These are phyloP conservation scores for Cheilosia impressa DNA, from an alignment of 2,888 invertebrate genomes.

Conservation along the genomic window DNA sequence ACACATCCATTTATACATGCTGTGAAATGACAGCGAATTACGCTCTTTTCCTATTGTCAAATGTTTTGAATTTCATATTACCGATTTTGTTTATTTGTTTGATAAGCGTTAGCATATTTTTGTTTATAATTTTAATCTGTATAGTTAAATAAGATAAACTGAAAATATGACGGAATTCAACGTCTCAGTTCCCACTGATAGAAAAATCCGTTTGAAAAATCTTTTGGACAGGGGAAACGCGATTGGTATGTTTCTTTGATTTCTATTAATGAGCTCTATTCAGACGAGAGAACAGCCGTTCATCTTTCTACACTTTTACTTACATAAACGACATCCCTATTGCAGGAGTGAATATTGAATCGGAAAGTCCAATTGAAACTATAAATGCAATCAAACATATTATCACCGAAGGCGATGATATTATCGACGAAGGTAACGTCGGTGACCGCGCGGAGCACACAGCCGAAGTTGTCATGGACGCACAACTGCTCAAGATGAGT, in stretches of 20 bases:
- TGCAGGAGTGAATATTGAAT: constrained; percentile 55
- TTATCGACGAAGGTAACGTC: constrained; percentile 78
- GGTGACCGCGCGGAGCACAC: constrained; percentile 81
- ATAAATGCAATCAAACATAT: constrained; percentile 78
- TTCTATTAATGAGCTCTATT: too few species aligned
- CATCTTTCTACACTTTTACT: not conserved
- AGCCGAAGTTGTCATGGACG: constrained; percentile 82
- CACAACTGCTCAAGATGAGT: constrained; percentile 81
- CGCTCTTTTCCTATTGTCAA: constrained; percentile 12
- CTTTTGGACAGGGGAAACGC: constrained; percentile 73
- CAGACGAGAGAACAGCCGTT: too few species aligned
- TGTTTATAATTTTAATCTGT: not conserved
- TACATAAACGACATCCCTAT: not conserved
- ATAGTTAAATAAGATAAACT: constrained; percentile 3
- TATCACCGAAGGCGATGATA: constrained; percentile 78
- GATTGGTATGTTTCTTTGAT: constrained; percentile 64
- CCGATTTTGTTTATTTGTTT: not conserved
- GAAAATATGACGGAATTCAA: constrained; percentile 37
- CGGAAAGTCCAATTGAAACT: constrained; percentile 39
- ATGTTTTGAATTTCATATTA: constrained; percentile 24
- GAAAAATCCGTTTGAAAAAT: constrained; percentile 75
- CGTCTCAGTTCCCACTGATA: constrained; percentile 29
- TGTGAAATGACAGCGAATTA: not conserved
- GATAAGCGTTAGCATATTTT: not conserved
- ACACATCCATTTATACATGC: constrained; percentile 7